Evolutionary conservation across 2,113 vertebrate species (phyloP), one percentile per base, ranked within the genome.

Genomic region (Sterrhoptilus dennistouni): DNA sequence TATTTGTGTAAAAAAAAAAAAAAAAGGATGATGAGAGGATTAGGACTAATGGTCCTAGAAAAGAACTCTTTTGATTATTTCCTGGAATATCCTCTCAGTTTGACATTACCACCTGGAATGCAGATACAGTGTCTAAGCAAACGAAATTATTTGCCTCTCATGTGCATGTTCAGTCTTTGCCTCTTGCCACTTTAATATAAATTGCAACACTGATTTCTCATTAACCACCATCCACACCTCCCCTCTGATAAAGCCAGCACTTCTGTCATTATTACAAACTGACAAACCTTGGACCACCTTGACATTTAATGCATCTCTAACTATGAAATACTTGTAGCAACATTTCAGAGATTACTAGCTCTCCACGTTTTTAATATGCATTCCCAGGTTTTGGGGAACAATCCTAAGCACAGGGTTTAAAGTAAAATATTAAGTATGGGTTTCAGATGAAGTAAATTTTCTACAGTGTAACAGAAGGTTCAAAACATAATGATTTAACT

Each of bases 21-120:
- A 66, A 75, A 22, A 36, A 8, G 17, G 7, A 66, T 38, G 36
- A 71, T 16, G 74, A 87, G 57, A 87, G 25, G 53, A 94, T 93
- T 95, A 89, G 22, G 33, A 76, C 78, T 93, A 79, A 91, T n/a
- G 83, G 76, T 65, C 31, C 66, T 77, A 71, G 38, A 79, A 94
- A 53, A 1, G 2, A 95, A 89, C 25, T 61, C 33, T 29, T 38
- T n/a, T 75, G 42, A 89, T 93, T 89, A 82, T 76, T 93, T 91
- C 72, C 77, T 84, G 52, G 72, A 95, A 92, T 78, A 93, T 49
- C 56, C 54, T 78, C 76, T 92, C 70, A 49, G 68, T 95, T 93
- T 93, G 89, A 87, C 76, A 92, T 29, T 12, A 50, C 35, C 68
- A 87, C 54, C 53, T 87, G 61, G 24, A 40, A 83, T 59, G 35